Evolutionary conservation across 1,140 invertebrate genomes (phyloP), one percentile per base, ranked within the genome.

Genomic region (Neomicropteryx cornuta): DNA sequence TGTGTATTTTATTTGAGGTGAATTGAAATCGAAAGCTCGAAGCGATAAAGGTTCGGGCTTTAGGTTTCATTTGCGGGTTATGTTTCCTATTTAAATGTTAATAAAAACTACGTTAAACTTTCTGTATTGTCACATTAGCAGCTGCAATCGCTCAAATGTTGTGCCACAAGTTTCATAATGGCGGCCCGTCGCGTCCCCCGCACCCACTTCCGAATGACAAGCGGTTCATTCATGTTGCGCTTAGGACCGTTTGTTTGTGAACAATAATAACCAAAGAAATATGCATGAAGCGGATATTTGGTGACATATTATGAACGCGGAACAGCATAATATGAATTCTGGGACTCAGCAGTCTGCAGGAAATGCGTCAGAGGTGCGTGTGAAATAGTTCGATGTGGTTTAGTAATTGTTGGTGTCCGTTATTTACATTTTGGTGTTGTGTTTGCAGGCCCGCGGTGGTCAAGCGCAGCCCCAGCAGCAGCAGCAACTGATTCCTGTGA

Each of bases 101-200:
- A n/a, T n/a, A n/a, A n/a, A n/a, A n/a, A n/a, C n/a, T n/a, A n/a
- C n/a, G n/a, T n/a, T n/a, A n/a, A n/a, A n/a, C n/a, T n/a, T n/a
- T n/a, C n/a, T n/a, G n/a, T n/a, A n/a, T n/a, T n/a, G n/a, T n/a
- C n/a, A n/a, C n/a, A n/a, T n/a, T n/a, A n/a, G n/a, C n/a, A n/a
- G n/a, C n/a, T n/a, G n/a, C n/a, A n/a, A n/a, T n/a, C n/a, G n/a
- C n/a, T n/a, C n/a, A n/a, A n/a, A n/a, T 67, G 55, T 67, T 63
- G 64, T 67, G 64, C 53, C 53, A 49, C 55, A 65, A 64, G 61
- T 70, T 65, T 70, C 61, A 62, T 70, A 72, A 74, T 74, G 72
- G 72, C 72, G 70, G 69, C 64, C 68, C 70, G 66, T 72, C 68
- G 70, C 70, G 69, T 72, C 70, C 72, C 71, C 69, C 70, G 62